Evolutionary conservation across 2,888 invertebrate genomes (phyloP), one percentile per base, ranked within the genome.

Genomic region (Gnatocerus cornutus): DNA sequence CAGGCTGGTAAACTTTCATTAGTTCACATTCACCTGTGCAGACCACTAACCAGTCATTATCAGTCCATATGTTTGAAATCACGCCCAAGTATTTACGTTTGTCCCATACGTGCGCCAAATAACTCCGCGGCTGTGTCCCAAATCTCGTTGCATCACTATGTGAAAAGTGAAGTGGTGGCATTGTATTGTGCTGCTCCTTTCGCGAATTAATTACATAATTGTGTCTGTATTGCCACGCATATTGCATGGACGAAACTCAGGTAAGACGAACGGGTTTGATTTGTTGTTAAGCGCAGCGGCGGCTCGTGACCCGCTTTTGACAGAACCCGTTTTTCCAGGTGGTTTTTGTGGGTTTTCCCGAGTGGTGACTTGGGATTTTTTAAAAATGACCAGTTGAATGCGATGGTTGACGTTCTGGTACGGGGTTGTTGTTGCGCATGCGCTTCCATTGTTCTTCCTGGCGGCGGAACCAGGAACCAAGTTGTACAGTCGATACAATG

Each of bases 401-500:
- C 33, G 33, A 64, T 64, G 64, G 53, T 64, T 43, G 55, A 55
- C 16, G 56, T 21, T 65, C 46, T 13, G 45, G 21, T 37, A 27
- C 39, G n/a, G 33, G 43, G 33, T 69, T 21, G 13, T 33, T 43
- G 50, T 48, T 55, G 45, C 56, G 55, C 46, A 41, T 61, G 70
- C 70, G 70, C 55, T 27, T 48, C 59, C 52, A 72, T 76, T 43
- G 53, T 66, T 59, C 66, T 72, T 79, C 81, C 82, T 82, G 76
- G 82, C 77, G 83, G 83, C 72, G 76, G 76, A 79, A 78, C 76
- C 76, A 58, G 70, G 81, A 83, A 84, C 82, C 78, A 81, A 79
- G 75, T 71, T 59, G 79, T 79, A 80, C 80, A 83, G 84, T 84
- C 82, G 82, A 84, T 84, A 83, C 82, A 84, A 85, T 85, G 85